These are phyloP conservation scores for Macrostomum lignano DNA, from an alignment of 1,140 invertebrate genomes.

Conservation along the genomic window DNA sequence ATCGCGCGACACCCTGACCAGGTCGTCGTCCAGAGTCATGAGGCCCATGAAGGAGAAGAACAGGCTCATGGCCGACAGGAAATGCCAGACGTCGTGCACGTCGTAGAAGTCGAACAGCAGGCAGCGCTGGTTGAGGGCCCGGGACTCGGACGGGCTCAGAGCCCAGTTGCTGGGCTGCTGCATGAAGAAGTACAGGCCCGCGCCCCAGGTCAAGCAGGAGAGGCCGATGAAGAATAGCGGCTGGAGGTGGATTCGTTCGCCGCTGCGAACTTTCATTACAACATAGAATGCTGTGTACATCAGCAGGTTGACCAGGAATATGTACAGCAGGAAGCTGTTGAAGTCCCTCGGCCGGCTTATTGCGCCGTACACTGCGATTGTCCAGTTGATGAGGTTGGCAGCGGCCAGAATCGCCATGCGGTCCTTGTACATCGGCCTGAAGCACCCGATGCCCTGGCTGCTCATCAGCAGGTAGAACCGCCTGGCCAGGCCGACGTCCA, in stretches of 20 bases:
- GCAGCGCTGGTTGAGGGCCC: constrained; percentile 44
- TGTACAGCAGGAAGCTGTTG: constrained; percentile 45
- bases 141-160: constrained; percentile 43
- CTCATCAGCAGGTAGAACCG: constrained; percentile 26
- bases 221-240: constrained; percentile 37
- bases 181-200: constrained; percentile 44
- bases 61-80: constrained; percentile 50
- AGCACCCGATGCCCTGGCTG: constrained; percentile 27
- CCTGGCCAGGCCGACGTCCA: constrained; percentile 16
- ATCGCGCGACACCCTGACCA: too few relatives aligned
- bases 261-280: constrained; percentile 60
- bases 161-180: constrained; percentile 49
- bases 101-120: constrained; percentile 49
- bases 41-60: constrained; percentile 52
- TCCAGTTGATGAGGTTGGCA: constrained; percentile 47
- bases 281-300: constrained; percentile 55
- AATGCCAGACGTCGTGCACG: constrained; percentile 62
- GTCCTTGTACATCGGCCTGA: constrained; percentile 32
- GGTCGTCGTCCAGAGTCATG: too few relatives aligned
- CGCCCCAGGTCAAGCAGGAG: constrained; percentile 37
- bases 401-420: constrained; percentile 31
- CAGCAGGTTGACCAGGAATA: constrained; percentile 53
- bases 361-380: too few relatives aligned
- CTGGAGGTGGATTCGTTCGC: constrained; percentile 35
- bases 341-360: constrained; percentile 48